Percentiles rank a stretch among this genome's conserved stretches.
Evolutionary conservation across 2,113 vertebrate genomes (phyloP).

Genomic region (Dendrocopos noguchii): DNA sequence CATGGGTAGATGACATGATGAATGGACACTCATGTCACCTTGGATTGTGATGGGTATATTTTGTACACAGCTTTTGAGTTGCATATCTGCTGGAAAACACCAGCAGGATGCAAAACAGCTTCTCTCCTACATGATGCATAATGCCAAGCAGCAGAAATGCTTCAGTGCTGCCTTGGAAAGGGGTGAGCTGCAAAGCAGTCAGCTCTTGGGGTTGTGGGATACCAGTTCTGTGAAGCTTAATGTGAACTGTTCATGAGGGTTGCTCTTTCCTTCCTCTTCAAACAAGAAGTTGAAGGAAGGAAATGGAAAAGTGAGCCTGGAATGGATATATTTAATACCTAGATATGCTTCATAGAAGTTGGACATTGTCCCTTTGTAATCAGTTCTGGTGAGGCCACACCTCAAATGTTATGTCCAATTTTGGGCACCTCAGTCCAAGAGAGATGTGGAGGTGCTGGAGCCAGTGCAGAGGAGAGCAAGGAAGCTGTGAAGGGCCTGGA

Average conservation of each 20-base stretch:
- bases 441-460: no score
- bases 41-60: not conserved
- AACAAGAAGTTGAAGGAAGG: not conserved
- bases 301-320: not conserved
- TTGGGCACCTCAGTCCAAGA: no score
- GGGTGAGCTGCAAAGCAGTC: fast-evolving
- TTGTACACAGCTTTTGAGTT: not conserved
- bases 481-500: no score
- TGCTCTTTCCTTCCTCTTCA: not conserved
- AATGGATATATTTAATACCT: not conserved
- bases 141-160: not conserved
- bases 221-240: not conserved
- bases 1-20: not conserved
- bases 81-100: not conserved
- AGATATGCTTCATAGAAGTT: not conserved
- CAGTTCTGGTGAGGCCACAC: no score
- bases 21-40: not conserved
- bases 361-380: not conserved
- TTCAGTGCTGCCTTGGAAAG: not conserved
- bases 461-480: no score
- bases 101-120: not conserved
- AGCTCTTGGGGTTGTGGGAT: not conserved
- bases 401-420: no score
- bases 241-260: not conserved
- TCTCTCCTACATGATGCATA: not conserved